A percentile compares a stretch with the other conserved stretches of the same genome.
Conservation (phyloP, 2,113 vertebrate genomes). For the Suncus etruscus region DNA sequence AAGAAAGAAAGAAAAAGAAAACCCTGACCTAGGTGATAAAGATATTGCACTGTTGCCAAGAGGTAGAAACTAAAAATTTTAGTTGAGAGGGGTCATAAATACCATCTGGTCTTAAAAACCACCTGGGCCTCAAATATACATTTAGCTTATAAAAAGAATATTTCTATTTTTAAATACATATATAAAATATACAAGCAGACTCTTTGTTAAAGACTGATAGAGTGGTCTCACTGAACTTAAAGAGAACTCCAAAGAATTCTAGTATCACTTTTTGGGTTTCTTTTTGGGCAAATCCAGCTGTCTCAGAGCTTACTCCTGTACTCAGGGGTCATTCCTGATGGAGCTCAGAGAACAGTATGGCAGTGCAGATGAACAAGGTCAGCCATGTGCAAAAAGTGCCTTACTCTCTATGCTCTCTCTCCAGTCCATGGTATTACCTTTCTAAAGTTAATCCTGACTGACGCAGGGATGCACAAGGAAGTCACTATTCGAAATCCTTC, state of each 20-base stretch:
- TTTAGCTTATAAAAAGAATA: too few species aligned
- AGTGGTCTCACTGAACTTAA: neutral
- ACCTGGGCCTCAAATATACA: too few species aligned
- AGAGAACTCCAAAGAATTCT: neutral
- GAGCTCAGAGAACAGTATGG: too few species aligned
- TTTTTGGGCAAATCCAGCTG: too few species aligned
- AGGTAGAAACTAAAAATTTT: neutral
- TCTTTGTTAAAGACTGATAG: too few species aligned
- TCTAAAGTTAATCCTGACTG: neutral
- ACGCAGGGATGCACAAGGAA: neutral
- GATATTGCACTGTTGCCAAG: neutral
- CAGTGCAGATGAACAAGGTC: too few species aligned
- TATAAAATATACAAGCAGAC: too few species aligned
- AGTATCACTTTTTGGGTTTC: neutral
- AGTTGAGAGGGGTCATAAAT: conserved; percentile 3
- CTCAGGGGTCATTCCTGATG: too few species aligned
- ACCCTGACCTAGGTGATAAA: too few species aligned
- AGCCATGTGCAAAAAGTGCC: too few species aligned
- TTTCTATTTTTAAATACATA: neutral
- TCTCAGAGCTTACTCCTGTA: too few species aligned
- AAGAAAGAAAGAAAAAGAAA: neutral
- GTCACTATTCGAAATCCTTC: neutral
- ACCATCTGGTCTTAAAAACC: neutral
- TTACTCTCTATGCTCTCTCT: too few species aligned
- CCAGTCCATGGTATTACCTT: neutral